Conservation (phyloP, 2,888 invertebrate genomes). For the Drosophila borborema region DNA sequence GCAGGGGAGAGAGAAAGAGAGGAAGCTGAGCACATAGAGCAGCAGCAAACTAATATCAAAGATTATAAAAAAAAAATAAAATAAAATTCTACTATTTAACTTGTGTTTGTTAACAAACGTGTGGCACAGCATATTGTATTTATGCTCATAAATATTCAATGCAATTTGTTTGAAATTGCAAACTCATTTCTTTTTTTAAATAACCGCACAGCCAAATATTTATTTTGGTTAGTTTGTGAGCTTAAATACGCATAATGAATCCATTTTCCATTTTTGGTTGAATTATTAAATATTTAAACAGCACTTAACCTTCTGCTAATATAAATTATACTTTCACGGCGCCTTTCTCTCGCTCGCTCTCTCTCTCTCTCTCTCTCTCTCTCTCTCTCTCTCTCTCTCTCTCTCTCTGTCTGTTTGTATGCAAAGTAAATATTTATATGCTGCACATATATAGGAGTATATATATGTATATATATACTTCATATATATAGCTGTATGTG, state of each 20-base stretch:
- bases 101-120: neutral
- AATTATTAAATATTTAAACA: slow-evolving; percentile 60
- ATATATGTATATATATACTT: neutral
- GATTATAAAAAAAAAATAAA: too few species aligned
- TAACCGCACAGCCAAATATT: slow-evolving; percentile 17
- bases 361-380: neutral
- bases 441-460: slow-evolving; percentile 16
- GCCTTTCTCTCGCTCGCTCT: neutral
- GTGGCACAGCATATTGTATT: slow-evolving; percentile 3
- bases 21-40: too few species aligned
- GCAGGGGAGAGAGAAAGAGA: too few species aligned
- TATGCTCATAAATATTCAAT: slow-evolving; percentile 10
- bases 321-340: slow-evolving; percentile 40
- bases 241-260: slow-evolving; percentile 47
- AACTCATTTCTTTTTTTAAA: slow-evolving; percentile 16
- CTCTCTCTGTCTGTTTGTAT: slow-evolving; percentile 21
- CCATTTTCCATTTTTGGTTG: slow-evolving; percentile 47
- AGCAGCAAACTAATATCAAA: neutral
- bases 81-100: neutral
- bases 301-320: slow-evolving; percentile 58
- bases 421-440: slow-evolving; percentile 50
- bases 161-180: slow-evolving; percentile 22
- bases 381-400: neutral
- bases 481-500: slow-evolving; percentile 13
- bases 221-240: slow-evolving; percentile 35